Evolutionary conservation across 2,797 vertebrate genomes (phyloP).

Genomic region (Lateolabrax maculatus): DNA sequence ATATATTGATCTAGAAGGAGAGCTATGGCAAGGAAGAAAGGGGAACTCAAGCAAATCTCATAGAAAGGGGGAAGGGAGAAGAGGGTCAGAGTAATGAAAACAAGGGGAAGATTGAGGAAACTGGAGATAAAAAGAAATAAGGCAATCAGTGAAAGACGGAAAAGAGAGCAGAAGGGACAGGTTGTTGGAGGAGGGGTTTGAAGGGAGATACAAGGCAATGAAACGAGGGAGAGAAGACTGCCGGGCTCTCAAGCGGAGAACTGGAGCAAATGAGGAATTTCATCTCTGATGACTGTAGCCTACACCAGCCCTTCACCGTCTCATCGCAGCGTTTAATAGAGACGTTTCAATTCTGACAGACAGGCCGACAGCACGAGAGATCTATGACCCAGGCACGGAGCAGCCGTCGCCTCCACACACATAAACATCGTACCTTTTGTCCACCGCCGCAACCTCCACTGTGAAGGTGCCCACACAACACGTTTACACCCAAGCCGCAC

Average conservation of each 20-base stretch:
- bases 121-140: constrained; percentile 27
- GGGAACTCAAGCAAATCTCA: constrained; percentile 41
- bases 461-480: not conserved
- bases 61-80: constrained; percentile 3
- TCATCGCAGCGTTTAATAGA: constrained; percentile 61
- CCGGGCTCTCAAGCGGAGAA: constrained; percentile 57
- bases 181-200: constrained; percentile 42
- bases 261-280: constrained; percentile 64
- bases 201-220: constrained; percentile 36
- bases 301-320: constrained; percentile 41
- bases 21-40: constrained; percentile 28
- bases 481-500: not conserved
- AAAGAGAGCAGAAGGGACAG: constrained; percentile 20
- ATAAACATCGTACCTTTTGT: not conserved
- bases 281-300: constrained; percentile 52
- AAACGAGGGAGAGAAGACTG: constrained; percentile 21
- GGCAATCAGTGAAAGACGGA: constrained; percentile 31
- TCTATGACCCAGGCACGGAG: constrained; percentile 22
- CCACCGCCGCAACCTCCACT: not conserved
- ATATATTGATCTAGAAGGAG: constrained; percentile 61
- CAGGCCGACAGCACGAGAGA: constrained; percentile 35
- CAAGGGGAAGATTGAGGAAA: constrained; percentile 11
- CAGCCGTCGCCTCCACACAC: constrained; percentile 32
- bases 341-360: constrained; percentile 57
- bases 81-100: constrained; percentile 5